Evolutionary conservation across 1,140 invertebrate genomes (phyloP).

Genomic region (Ceratoteleas bidentatus): DNA sequence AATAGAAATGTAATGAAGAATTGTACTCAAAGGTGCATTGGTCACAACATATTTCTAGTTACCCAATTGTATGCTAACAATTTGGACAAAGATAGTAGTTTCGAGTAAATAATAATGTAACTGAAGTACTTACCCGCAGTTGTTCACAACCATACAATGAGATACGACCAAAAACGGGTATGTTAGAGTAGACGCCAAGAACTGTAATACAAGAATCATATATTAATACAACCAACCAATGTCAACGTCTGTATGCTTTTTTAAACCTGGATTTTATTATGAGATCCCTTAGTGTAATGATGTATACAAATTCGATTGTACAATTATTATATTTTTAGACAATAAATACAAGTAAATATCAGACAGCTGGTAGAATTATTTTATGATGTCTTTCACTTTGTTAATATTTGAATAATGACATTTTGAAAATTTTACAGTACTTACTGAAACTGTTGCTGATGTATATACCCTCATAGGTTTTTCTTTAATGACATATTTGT

Average conservation of each 20-base stretch:
- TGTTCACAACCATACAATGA: slow-evolving; percentile 92
- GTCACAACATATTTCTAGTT: too few species aligned
- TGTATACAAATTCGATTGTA: slow-evolving; percentile 56
- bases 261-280: slow-evolving; percentile 36
- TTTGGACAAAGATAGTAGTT: background rate
- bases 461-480: slow-evolving; percentile 86
- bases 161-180: slow-evolving; percentile 94
- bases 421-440: too few species aligned
- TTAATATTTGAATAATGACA: too few species aligned
- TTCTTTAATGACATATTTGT: slow-evolving; percentile 90
- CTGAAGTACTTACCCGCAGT: slow-evolving; percentile 83
- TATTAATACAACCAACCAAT: slow-evolving; percentile 33
- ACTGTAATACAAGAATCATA: slow-evolving; percentile 81
- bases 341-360: slow-evolving; percentile 60
- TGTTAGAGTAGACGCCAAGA: slow-evolving; percentile 88
- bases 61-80: too few species aligned
- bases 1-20: too few species aligned
- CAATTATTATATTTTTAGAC: slow-evolving; percentile 67
- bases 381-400: too few species aligned
- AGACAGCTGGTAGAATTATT: too few species aligned
- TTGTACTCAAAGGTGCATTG: too few species aligned
- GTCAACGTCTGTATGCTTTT: slow-evolving; percentile 61
- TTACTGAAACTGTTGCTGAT: slow-evolving; percentile 82
- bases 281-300: slow-evolving; percentile 39
- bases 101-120: background rate